A percentile compares a stretch with the other conserved stretches of the same genome.
Evolutionary conservation across 2,888 invertebrate genomes (phyloP).

Genomic region (Troides helena): DNA sequence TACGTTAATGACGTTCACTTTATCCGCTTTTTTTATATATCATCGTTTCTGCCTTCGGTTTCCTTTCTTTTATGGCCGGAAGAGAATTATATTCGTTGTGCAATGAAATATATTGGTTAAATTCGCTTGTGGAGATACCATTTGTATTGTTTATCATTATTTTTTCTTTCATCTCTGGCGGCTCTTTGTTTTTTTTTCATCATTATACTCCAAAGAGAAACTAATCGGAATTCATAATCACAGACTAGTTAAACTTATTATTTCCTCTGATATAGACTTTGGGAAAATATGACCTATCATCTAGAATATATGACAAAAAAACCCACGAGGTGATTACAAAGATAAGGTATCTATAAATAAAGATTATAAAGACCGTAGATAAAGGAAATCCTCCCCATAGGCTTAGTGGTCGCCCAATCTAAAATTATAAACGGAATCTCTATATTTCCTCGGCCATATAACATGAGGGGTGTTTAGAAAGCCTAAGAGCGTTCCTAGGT

Average conservation of each 20-base stretch:
- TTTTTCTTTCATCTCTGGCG: no score
- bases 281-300: no score
- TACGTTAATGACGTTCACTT: conserved; percentile 37
- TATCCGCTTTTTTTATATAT: conserved; percentile 13
- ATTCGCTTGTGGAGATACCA: not conserved
- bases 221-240: no score
- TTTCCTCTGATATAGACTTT: no score
- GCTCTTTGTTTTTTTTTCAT: no score
- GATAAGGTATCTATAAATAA: conserved; percentile 18
- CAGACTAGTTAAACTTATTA: no score
- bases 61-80: conserved; percentile 1
- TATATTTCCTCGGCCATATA: conserved; percentile 36
- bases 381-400: conserved; percentile 24
- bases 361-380: conserved; percentile 20
- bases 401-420: conserved; percentile 34
- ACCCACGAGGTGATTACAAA: no score
- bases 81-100: conserved; percentile 1
- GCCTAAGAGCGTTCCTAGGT: not conserved
- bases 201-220: no score
- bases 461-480: conserved; percentile 17
- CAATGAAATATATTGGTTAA: not conserved
- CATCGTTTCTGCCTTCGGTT: conserved; percentile 2
- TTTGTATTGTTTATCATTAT: no score
- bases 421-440: conserved; percentile 42
- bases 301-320: no score